Percentiles rank a stretch among this genome's conserved stretches.
These are phyloP conservation scores for Calliopum simillimum DNA, from an alignment of 2,888 invertebrate genomes.

Conservation along the genomic window DNA sequence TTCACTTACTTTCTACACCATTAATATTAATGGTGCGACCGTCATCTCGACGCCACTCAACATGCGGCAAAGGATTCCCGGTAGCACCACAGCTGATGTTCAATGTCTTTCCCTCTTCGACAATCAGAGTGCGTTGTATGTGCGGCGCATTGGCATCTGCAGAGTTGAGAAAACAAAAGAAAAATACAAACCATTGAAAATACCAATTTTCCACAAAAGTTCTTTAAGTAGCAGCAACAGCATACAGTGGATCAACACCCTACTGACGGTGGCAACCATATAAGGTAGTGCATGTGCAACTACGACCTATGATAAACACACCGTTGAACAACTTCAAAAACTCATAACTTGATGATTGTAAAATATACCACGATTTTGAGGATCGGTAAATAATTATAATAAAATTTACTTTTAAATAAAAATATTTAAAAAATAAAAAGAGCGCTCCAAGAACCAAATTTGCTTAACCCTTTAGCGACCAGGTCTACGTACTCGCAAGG, in stretches of 20 bases:
- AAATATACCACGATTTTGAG: no score
- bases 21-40: constrained; percentile 74
- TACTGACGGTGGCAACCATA: not conserved
- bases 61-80: constrained; percentile 80
- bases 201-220: not conserved
- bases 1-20: constrained; percentile 73
- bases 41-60: constrained; percentile 81
- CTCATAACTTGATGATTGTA: no score
- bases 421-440: no score
- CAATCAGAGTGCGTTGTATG: constrained; percentile 73
- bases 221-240: not conserved
- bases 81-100: constrained; percentile 84
- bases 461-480: no score
- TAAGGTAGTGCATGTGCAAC: not conserved
- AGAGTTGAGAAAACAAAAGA: constrained; percentile 1
- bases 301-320: no score
- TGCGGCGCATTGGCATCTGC: constrained; percentile 60
- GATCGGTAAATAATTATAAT: no score
- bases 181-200: not conserved
- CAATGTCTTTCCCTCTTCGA: constrained; percentile 84
- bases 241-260: not conserved
- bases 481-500: no score
- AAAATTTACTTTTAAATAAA: no score
- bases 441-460: no score
- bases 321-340: no score